These are phyloP conservation scores for Ormyrus nitidulus DNA, from an alignment of 2,888 invertebrate species.

Conservation along the genomic window DNA sequence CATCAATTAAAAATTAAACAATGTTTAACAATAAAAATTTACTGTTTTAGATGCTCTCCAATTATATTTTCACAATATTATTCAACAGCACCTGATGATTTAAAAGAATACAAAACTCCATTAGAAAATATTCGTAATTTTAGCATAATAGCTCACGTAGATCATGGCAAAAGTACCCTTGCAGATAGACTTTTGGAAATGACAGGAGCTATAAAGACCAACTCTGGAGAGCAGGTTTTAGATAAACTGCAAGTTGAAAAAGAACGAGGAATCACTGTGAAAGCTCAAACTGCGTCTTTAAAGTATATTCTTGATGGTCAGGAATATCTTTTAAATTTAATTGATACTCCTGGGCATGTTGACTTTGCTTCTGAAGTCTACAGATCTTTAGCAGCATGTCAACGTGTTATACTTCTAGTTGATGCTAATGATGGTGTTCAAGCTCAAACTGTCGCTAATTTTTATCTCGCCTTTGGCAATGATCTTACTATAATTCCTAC, in stretches of 20 bases:
- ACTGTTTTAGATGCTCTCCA: conserved; percentile 29
- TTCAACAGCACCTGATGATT: conserved; percentile 50
- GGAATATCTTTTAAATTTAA: conserved; percentile 91
- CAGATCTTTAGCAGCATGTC: conserved; percentile 92
- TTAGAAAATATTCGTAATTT: conserved; percentile 88
- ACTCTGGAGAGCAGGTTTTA: conserved; percentile 83
- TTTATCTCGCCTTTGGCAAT: conserved; percentile 90
- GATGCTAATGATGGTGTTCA: conserved; percentile 98
- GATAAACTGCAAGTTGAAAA: conserved; percentile 92
- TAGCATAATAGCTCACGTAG: conserved; percentile 99
- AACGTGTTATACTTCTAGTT: conserved; percentile 95
- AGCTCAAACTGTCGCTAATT: conserved; percentile 98
- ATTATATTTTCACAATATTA: conserved; percentile 23
- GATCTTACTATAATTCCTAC: conserved; percentile 92
- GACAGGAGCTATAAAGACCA: conserved; percentile 87
- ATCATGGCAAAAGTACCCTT: conserved; percentile 98
- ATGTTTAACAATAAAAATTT: background rate
- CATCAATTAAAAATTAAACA: no score
- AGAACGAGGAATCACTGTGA: conserved; percentile 98
- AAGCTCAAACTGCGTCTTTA: conserved; percentile 96
- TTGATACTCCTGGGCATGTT: conserved; percentile 99
- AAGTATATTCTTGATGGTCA: conserved; percentile 83
- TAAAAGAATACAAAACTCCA: conserved; percentile 71
- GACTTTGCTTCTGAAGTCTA: conserved; percentile 98
- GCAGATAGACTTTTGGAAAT: conserved; percentile 96